These are phyloP conservation scores for Motacilla tschutschensis DNA, from an alignment of 2,113 vertebrate species.

Conservation along the genomic window DNA sequence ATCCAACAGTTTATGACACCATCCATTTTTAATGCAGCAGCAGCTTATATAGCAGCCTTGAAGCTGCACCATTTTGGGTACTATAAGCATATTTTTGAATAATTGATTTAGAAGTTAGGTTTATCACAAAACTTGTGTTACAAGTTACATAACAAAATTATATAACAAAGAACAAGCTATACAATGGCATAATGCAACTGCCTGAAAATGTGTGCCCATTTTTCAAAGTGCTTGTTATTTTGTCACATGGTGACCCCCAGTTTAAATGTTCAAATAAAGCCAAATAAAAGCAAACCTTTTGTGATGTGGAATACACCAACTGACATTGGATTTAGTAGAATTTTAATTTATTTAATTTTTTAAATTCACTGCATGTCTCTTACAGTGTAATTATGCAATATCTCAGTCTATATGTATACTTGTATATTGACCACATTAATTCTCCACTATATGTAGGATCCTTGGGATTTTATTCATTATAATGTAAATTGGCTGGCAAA, in stretches of 20 bases:
- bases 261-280: background rate
- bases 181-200: background rate
- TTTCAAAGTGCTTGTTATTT: background rate
- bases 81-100: background rate
- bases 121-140: background rate
- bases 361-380: background rate
- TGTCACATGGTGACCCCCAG: fast-evolving
- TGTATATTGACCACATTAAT: slow-evolving; percentile 11
- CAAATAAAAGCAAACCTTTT: background rate
- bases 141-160: background rate
- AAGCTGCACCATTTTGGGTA: background rate
- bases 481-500: slow-evolving; percentile 38
- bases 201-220: background rate
- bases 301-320: background rate
- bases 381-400: background rate
- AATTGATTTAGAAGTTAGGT: background rate
- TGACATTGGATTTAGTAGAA: background rate
- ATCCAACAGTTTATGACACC: background rate
- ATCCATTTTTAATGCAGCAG: background rate
- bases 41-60: background rate
- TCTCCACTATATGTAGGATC: background rate
- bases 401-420: background rate
- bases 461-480: slow-evolving; percentile 13
- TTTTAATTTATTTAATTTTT: background rate
- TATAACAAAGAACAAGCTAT: background rate